phyloP scores from a whole-genome alignment of 2,113 vertebrate genomes.

The Rhabdomys dilectus region DNA sequence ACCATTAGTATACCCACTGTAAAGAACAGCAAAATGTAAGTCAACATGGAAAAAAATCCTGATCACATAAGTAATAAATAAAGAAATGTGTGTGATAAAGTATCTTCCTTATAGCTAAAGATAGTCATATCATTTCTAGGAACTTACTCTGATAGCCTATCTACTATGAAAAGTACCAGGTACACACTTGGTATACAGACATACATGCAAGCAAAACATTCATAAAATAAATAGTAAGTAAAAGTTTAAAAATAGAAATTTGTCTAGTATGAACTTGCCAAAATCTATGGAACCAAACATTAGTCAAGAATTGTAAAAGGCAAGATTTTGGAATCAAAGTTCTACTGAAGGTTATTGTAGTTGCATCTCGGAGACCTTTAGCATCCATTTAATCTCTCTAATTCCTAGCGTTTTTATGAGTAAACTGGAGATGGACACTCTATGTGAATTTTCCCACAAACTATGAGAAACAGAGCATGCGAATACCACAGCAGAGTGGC shows the following conservation, averaged over 20 bases:
- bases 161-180: too few relatives aligned
- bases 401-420: neutral
- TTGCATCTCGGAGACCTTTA: neutral
- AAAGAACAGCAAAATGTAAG: neutral
- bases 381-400: neutral
- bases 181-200: neutral
- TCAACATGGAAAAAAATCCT: neutral
- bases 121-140: neutral
- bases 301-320: neutral
- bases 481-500: neutral
- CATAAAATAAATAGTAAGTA: neutral
- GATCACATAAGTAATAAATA: neutral
- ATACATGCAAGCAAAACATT: neutral
- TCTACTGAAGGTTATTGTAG: neutral
- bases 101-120: neutral
- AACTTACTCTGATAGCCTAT: too few relatives aligned
- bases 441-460: neutral
- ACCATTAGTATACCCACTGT: neutral
- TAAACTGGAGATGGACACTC: neutral
- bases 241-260: neutral
- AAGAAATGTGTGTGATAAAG: fast-evolving
- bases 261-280: neutral
- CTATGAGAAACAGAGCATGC: neutral
- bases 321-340: neutral
- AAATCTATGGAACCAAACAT: neutral